Percentiles rank a stretch among this genome's conserved stretches.
Conservation (phyloP, 2,797 vertebrate species). For the Tapirus indicus region DNA sequence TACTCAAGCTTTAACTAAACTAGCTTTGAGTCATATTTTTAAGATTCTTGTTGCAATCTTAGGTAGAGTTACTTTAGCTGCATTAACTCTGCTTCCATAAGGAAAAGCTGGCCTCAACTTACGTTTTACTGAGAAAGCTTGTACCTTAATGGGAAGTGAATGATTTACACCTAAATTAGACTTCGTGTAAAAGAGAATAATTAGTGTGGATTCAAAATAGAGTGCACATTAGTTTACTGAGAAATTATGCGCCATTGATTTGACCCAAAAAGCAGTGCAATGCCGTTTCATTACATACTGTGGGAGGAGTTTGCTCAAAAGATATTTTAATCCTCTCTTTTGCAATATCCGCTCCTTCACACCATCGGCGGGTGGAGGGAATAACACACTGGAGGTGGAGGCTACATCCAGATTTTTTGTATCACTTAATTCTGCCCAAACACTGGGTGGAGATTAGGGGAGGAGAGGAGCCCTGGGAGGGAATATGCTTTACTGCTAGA, state of each 20-base stretch:
- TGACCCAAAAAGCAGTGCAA: not conserved
- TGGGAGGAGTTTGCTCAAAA: conserved; percentile 11
- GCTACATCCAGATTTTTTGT: not conserved
- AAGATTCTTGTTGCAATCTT: conserved; percentile 30
- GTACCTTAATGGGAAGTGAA: conserved; percentile 52
- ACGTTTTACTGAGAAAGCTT: conserved; percentile 38
- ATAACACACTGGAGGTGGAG: not conserved
- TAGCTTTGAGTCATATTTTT: conserved; percentile 59
- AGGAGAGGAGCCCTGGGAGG: not conserved
- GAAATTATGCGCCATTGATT: not conserved
- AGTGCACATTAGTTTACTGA: conserved; percentile 42
- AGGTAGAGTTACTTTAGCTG: conserved; percentile 47
- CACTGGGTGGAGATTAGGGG: not conserved
- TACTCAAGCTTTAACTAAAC: conserved; percentile 64
- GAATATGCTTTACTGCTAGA: not conserved
- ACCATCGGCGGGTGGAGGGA: not conserved
- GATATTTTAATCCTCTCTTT: conserved; percentile 7
- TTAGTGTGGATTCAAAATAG: conserved; percentile 49
- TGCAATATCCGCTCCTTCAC: not conserved
- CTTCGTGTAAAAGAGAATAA: conserved; percentile 40
- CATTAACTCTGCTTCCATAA: conserved; percentile 36
- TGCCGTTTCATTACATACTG: not conserved
- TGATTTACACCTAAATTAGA: conserved; percentile 44
- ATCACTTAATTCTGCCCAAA: conserved; percentile 6
- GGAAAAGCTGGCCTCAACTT: conserved; percentile 55